Evolutionary conservation across 2,797 vertebrate species (phyloP).

Genomic region (Onychomys torridus): DNA sequence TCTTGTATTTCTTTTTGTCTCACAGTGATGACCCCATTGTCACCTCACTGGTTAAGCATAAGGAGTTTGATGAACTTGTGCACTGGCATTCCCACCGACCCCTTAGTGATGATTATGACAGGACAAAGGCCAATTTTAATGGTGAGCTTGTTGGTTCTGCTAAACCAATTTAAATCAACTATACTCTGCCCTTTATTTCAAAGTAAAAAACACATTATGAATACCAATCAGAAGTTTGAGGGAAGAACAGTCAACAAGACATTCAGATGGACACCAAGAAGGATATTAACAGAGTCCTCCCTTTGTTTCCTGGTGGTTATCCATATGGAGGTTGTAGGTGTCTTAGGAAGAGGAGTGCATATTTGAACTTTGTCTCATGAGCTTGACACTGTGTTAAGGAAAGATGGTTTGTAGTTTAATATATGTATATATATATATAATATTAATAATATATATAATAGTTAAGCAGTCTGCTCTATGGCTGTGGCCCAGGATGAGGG

Average conservation of each 20-base stretch:
- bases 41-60: conserved; percentile 69
- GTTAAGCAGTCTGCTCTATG: not conserved
- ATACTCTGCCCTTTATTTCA: not conserved
- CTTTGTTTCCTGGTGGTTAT: too few species aligned
- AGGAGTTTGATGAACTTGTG: conserved; percentile 81
- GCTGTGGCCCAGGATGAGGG: not conserved
- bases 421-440: too few species aligned
- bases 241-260: not conserved
- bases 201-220: not conserved
- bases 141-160: conserved; percentile 62
- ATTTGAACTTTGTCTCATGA: not conserved
- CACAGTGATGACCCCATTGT: conserved; percentile 76
- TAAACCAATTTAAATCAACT: not conserved
- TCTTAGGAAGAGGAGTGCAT: not conserved
- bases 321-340: not conserved
- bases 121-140: not conserved
- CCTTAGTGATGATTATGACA: conserved; percentile 84
- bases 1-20: not conserved
- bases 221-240: not conserved
- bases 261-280: not conserved
- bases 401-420: not conserved
- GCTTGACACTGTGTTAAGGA: not conserved
- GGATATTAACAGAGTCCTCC: not conserved
- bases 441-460: too few species aligned
- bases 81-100: conserved; percentile 84